Base-by-base conservation (phyloP, 2,797 vertebrate genomes). In the Sternotherus odoratus region DNA sequence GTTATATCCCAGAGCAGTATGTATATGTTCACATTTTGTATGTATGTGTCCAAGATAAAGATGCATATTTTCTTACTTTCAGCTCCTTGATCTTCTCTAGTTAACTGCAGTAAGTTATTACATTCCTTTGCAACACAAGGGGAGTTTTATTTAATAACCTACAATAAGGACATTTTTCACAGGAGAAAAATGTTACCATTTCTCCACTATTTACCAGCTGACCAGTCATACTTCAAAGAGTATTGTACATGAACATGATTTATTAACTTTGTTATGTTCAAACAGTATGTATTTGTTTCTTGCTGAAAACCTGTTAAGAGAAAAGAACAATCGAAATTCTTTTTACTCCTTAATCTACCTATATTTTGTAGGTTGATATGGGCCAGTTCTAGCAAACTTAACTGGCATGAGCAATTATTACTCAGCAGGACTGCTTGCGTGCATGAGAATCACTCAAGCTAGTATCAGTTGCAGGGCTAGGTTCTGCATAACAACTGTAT, bases 91-190 rank as follows among this genome's bases (percentile, higher is more conserved):
- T 54, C 80, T 82, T 50, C 36, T 39, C 81, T 77, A 10, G 89
- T 49, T 43, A 82, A n/a, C n/a, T 49, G 77, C n/a, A 79, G 85
- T 53, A 86, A 95, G 56, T 86, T 79, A 92, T 53, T 94, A 28
- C 51, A 24, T 51, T 85, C 77, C 12, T 92, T 39, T 1, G 33
- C 2, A 69, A 75, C 11, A 21, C 16, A n/a, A 79, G 49, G 83
- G 54, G 0, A 85, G 74, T 69, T 17, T 53, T 85, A 91, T 36
- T 88, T 86, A 51, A 28, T 81, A n/a, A 83, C 6, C 28, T 87
- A 43, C 24, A 87, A 33, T 16, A 83, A 49, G 39, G 90, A 4
- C 77, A 85, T 89, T 91, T 91, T 92, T 94, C 69, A 50, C 50
- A 93, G 30, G 87, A 88, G 23, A 23, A 78, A 49, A 89, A 87